A percentile compares a stretch with the other conserved stretches of the same genome.
phyloP scores from a whole-genome alignment of 2,113 vertebrate species.

The Saimiri boliviensis region DNA sequence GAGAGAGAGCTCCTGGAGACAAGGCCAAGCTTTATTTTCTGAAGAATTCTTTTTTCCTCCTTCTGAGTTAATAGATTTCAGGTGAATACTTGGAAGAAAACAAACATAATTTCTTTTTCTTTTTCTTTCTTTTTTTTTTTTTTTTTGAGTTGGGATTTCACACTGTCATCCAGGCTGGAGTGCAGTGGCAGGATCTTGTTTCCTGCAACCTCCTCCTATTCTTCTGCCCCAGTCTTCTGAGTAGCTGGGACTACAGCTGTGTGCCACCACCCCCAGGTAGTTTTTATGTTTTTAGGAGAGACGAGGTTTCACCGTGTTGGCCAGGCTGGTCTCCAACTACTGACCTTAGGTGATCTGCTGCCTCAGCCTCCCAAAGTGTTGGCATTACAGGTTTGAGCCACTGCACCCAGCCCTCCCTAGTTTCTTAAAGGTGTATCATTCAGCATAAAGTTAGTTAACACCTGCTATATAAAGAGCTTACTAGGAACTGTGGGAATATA shows the following conservation, averaged over 20 bases:
- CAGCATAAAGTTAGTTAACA: not conserved
- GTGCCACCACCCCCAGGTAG: not conserved
- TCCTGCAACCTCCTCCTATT: not conserved
- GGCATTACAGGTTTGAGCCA: not conserved
- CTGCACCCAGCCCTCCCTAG: not conserved
- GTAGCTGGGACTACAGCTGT: not conserved
- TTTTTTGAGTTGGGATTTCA: not conserved
- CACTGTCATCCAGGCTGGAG: not conserved
- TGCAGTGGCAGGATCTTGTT: not conserved
- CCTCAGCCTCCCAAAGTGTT: not conserved
- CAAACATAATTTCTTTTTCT: not conserved
- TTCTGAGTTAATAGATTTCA: not conserved
- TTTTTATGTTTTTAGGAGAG: not conserved
- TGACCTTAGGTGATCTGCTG: not conserved
- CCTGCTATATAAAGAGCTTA: not conserved
- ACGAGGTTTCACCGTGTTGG: not conserved
- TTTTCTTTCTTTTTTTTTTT: not conserved
- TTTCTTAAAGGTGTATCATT: not conserved
- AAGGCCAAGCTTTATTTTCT: not conserved
- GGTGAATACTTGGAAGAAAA: not conserved
- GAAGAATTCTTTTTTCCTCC: not conserved
- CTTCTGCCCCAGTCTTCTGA: not conserved
- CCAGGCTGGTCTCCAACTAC: not conserved
- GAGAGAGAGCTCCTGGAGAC: not conserved
- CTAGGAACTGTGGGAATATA: not conserved